Percentiles rank a stretch among this genome's conserved stretches.
Conservation (phyloP, 2,797 vertebrate species). For the Melanotaenia maccullochi region DNA sequence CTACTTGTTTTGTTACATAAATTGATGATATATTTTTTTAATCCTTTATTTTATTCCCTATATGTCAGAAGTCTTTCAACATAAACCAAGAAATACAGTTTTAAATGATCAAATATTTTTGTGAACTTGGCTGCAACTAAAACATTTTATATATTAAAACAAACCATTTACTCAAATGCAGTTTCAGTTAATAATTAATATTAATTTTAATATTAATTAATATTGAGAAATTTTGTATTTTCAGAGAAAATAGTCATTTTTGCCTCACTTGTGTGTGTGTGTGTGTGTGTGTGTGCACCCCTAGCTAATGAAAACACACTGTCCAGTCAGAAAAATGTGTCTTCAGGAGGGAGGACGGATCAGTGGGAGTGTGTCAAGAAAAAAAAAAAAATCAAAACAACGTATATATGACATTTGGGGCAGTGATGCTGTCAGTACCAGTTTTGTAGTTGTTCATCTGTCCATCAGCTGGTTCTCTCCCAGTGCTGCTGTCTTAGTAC, state of each 20-base stretch:
- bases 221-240: background rate
- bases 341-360: slow-evolving; percentile 64
- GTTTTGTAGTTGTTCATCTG: slow-evolving; percentile 12
- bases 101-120: background rate
- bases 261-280: background rate
- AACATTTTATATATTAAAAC: background rate
- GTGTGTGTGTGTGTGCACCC: background rate
- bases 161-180: background rate
- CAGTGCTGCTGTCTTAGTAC: slow-evolving; percentile 28
- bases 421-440: slow-evolving; percentile 17
- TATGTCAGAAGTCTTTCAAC: background rate
- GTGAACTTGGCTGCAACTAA: background rate
- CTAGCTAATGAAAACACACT: slow-evolving; percentile 30
- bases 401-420: slow-evolving; percentile 71
- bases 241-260: background rate
- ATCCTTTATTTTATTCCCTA: background rate
- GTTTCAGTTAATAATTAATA: background rate
- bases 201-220: no score
- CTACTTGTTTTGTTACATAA: no score
- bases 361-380: slow-evolving; percentile 57
- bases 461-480: slow-evolving; percentile 28
- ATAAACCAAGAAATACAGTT: background rate
- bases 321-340: slow-evolving; percentile 28
- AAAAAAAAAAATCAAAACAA: slow-evolving; percentile 15
- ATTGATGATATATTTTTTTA: background rate